phyloP scores from a whole-genome alignment of 2,113 vertebrate genomes.

The Propithecus coquereli region DNA sequence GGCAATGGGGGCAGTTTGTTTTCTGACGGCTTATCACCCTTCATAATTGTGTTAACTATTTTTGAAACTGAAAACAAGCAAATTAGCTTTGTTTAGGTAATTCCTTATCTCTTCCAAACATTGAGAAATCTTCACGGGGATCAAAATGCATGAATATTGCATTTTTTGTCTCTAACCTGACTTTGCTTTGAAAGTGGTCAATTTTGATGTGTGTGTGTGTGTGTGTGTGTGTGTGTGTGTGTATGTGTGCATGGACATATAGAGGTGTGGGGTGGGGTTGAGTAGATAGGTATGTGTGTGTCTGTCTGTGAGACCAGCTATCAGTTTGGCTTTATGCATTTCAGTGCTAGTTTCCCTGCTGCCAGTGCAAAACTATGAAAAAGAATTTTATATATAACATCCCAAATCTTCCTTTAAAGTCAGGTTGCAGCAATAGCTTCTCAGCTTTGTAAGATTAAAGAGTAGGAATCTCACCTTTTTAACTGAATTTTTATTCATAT shows the following conservation, averaged over 20 bases:
- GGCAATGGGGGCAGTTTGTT: neutral
- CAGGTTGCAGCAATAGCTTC: neutral
- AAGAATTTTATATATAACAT: neutral
- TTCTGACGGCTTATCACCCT: neutral
- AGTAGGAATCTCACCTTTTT: neutral
- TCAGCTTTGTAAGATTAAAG: constrained; percentile 28
- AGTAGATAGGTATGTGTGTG: neutral
- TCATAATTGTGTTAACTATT: neutral
- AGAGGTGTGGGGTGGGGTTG: neutral
- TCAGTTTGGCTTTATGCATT: neutral
- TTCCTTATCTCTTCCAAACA: neutral
- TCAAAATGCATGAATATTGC: neutral
- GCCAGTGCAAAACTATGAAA: neutral
- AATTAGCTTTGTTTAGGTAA: neutral
- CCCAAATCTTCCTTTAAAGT: neutral
- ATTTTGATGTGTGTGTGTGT: neutral
- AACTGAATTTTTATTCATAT: constrained; percentile 46
- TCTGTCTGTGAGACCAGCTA: neutral
- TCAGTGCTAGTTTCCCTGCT: neutral
- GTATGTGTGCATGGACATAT: neutral
- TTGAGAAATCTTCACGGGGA: neutral
- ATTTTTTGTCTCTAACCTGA: neutral
- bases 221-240: no score
- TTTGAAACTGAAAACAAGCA: constrained; percentile 1
- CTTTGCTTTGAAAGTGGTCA: neutral